Conservation (phyloP, 1,140 invertebrate species). For the Zaprionus kolodkinae region DNA sequence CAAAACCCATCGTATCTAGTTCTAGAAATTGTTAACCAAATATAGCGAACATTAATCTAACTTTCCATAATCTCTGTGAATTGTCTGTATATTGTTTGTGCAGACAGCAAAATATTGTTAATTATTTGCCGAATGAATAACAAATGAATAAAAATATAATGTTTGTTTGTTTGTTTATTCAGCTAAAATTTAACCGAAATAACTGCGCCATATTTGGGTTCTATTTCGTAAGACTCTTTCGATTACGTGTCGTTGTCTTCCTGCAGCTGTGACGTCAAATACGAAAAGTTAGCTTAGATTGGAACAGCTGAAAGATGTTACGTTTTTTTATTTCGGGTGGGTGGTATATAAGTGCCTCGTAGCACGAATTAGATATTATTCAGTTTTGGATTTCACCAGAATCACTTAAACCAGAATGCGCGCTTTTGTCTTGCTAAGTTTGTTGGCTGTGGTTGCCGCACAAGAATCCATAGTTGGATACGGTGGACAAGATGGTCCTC, state of each 20-base stretch:
- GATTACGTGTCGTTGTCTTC: neutral
- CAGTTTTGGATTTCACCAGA: constrained; percentile 13
- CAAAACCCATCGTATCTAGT: no score
- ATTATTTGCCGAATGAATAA: neutral
- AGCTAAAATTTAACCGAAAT: neutral
- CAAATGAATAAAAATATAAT: neutral
- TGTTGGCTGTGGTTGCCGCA: constrained; percentile 20
- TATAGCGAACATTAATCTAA: neutral
- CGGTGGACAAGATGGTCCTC: neutral
- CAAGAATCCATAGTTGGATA: neutral
- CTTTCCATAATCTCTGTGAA: neutral
- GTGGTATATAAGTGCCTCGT: neutral
- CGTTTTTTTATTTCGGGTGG: neutral
- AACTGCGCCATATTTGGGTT: neutral
- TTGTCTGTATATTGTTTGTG: neutral
- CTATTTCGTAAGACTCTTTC: neutral
- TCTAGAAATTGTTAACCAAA: neutral
- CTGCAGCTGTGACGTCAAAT: neutral
- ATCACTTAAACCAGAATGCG: neutral
- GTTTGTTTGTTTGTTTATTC: neutral
- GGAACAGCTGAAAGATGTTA: constrained; percentile 13
- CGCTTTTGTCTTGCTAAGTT: constrained; percentile 4
- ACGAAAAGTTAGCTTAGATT: constrained; percentile 3
- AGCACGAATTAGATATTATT: neutral
- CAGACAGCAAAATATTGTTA: neutral